Conservation (phyloP, 37 sponge, comb jelly and placozoan genomes). For the Ephydatia muelleri region DNA sequence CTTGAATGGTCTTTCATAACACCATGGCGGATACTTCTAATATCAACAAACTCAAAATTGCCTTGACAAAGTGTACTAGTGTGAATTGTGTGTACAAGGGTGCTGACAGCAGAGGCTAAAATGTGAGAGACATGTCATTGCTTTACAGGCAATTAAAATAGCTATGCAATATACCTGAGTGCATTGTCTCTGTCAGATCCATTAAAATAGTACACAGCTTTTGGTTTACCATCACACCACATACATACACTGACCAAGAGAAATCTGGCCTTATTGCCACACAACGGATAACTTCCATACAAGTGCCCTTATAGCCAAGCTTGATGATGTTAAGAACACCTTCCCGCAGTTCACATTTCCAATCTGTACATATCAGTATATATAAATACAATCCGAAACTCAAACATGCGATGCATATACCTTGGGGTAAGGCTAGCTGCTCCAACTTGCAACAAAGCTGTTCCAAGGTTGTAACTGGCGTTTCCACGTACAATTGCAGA, state of each 20-base stretch:
- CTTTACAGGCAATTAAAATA: not conserved
- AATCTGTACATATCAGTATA: not conserved
- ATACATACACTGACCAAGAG: not conserved
- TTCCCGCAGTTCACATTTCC: not conserved
- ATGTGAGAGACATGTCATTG: too few relatives aligned
- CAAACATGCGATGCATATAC: not conserved
- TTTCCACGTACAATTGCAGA: too few relatives aligned
- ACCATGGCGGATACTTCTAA: not conserved
- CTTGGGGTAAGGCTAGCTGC: not conserved
- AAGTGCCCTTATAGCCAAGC: not conserved
- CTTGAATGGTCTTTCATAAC: not conserved
- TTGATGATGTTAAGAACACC: not conserved
- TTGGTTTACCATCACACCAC: not conserved
- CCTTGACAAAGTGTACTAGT: not conserved
- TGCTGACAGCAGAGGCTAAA: not conserved
- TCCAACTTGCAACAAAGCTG: not conserved
- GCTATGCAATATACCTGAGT: not conserved
- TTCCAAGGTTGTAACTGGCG: too few relatives aligned
- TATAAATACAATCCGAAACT: not conserved
- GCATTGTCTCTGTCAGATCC: not conserved
- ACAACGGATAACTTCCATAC: not conserved
- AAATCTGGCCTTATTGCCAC: too few relatives aligned
- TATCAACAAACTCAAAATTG: not conserved
- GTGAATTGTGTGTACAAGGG: conserved; percentile 1
- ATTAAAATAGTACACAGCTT: not conserved